These are phyloP conservation scores for Perognathus longimembris DNA, from an alignment of 2,113 vertebrate species.

Conservation along the genomic window DNA sequence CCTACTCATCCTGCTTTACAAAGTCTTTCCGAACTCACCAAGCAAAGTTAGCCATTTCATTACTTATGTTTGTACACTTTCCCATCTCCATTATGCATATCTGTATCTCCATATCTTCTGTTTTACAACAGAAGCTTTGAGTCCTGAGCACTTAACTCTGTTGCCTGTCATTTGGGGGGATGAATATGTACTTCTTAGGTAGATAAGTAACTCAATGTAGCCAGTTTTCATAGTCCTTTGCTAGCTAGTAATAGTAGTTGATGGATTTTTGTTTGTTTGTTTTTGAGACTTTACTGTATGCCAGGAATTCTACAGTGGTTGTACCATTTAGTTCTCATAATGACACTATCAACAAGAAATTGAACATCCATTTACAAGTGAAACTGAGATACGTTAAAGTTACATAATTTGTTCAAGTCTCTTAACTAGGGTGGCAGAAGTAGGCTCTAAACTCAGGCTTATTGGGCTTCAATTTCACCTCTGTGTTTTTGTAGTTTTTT, in stretches of 20 bases:
- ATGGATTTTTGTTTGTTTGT: background rate
- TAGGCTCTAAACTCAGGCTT: background rate
- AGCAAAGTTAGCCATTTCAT: background rate
- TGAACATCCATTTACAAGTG: slow-evolving; percentile 2
- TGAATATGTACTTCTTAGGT: background rate
- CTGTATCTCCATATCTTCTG: background rate
- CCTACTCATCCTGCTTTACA: background rate
- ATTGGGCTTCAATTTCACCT: background rate
- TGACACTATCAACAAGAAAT: background rate
- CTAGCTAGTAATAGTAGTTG: background rate
- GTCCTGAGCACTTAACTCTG: background rate
- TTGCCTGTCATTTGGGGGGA: background rate
- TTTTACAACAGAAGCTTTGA: background rate
- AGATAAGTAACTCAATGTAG: background rate
- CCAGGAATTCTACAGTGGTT: background rate
- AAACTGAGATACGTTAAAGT: slow-evolving; percentile 3
- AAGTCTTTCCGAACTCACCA: background rate
- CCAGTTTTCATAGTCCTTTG: background rate
- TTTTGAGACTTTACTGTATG: background rate
- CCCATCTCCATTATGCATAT: background rate
- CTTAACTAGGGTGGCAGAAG: background rate
- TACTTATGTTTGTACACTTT: background rate
- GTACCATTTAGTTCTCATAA: background rate
- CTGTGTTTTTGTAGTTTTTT: background rate
- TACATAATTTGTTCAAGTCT: background rate